Conservation (phyloP, 1,140 invertebrate species). For the Samia ricini region DNA sequence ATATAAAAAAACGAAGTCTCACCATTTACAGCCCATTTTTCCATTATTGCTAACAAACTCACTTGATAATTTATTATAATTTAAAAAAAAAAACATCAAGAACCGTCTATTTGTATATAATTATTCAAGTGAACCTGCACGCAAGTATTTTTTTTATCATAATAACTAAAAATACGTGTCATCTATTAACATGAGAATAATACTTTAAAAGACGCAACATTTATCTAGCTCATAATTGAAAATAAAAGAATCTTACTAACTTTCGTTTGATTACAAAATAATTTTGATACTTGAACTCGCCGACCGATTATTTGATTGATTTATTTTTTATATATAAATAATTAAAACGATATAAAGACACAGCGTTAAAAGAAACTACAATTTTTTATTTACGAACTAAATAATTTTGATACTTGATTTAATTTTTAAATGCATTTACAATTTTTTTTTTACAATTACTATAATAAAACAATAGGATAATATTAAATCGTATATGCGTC, state of each 20-base stretch:
- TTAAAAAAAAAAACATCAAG: not conserved
- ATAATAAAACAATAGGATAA: too few relatives aligned
- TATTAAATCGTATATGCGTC: not conserved
- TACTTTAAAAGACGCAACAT: constrained; percentile 20
- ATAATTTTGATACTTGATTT: too few relatives aligned
- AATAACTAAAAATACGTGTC: constrained; percentile 16
- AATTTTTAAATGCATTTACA: not conserved
- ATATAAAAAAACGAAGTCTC: constrained; percentile 23
- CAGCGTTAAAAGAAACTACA: too few relatives aligned
- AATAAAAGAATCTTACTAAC: too few relatives aligned
- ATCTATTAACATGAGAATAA: constrained; percentile 28
- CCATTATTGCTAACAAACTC: constrained; percentile 9
- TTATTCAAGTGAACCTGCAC: constrained; percentile 6
- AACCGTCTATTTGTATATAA: not conserved
- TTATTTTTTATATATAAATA: too few relatives aligned
- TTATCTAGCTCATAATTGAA: constrained; percentile 12
- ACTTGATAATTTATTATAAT: not conserved
- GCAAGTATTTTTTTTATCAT: constrained; percentile 4
- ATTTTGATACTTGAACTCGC: too few relatives aligned
- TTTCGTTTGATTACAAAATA: too few relatives aligned
- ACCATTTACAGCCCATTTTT: constrained; percentile 25
- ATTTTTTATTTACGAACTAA: too few relatives aligned
- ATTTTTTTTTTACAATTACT: too few relatives aligned
- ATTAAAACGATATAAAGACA: too few relatives aligned
- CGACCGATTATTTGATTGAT: too few relatives aligned